These are phyloP conservation scores for Eristalis arbustorum DNA, from an alignment of 2,888 invertebrate genomes.

Conservation along the genomic window DNA sequence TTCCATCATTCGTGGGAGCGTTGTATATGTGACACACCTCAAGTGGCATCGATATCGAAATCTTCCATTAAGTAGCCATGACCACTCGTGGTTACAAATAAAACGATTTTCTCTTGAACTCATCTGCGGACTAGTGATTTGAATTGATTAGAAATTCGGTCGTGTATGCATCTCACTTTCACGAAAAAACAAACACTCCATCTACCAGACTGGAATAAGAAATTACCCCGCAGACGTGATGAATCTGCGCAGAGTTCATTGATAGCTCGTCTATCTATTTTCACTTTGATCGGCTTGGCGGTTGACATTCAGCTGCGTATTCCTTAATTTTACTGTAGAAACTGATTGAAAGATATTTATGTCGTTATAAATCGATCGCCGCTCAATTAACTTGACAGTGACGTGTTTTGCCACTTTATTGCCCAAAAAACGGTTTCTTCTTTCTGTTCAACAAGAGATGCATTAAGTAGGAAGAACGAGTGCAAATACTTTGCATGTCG, in stretches of 20 bases:
- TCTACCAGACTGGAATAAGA: constrained; percentile 27
- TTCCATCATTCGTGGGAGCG: neutral
- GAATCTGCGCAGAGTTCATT: neutral
- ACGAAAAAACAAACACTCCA: neutral
- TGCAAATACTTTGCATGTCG: too few species aligned
- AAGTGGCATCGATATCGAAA: neutral
- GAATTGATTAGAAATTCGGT: neutral
- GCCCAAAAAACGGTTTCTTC: too few species aligned
- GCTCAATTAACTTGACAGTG: too few species aligned
- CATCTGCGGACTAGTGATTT: neutral
- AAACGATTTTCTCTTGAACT: neutral
- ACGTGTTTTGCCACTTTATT: too few species aligned
- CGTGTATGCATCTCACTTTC: neutral
- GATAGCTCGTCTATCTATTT: neutral
- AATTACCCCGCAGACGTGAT: constrained; percentile 11
- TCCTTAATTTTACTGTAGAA: neutral
- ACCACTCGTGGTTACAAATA: neutral
- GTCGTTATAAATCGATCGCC: neutral
- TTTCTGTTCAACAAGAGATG: too few species aligned
- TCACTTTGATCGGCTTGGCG: neutral
- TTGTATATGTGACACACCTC: neutral
- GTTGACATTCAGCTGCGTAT: neutral
- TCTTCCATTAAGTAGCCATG: neutral
- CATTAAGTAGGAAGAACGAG: too few species aligned
- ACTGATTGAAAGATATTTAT: neutral